phyloP scores from a whole-genome alignment of 2,113 vertebrate species.

The Cinclus cinclus region DNA sequence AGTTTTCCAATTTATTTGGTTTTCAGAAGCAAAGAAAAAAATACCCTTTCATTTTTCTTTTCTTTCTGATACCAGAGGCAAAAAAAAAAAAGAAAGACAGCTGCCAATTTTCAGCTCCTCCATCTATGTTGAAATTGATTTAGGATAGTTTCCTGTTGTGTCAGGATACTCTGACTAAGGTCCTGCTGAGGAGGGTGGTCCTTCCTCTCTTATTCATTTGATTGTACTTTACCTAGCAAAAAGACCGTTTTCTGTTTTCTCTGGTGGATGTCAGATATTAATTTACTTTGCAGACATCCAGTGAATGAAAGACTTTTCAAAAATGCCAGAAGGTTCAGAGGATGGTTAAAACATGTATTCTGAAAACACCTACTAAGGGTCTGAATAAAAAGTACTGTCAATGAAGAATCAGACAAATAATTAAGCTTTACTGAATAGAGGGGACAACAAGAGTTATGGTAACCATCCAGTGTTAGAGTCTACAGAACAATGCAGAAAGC shows the following conservation, averaged over 20 bases:
- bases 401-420: neutral
- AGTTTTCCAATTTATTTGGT: neutral
- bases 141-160: neutral
- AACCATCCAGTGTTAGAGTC: neutral
- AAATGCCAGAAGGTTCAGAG: neutral
- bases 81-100: neutral
- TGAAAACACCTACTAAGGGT: neutral
- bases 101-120: neutral
- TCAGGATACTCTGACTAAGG: neutral
- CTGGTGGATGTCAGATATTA: neutral
- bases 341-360: neutral
- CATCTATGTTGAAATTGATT: neutral
- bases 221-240: neutral
- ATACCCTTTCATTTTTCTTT: neutral
- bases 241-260: neutral
- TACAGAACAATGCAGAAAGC: neutral
- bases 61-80: neutral
- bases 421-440: neutral
- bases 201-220: neutral
- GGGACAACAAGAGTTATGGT: neutral
- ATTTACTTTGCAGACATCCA: neutral
- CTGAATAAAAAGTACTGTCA: neutral
- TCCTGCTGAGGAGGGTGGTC: neutral
- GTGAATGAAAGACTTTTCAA: neutral
- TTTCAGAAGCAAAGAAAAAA: neutral